A percentile compares a stretch with the other conserved stretches of the same genome.
Evolutionary conservation across 92 coral and sea anemone genomes (phyloP).

Genomic region (Nematostella vectensis): DNA sequence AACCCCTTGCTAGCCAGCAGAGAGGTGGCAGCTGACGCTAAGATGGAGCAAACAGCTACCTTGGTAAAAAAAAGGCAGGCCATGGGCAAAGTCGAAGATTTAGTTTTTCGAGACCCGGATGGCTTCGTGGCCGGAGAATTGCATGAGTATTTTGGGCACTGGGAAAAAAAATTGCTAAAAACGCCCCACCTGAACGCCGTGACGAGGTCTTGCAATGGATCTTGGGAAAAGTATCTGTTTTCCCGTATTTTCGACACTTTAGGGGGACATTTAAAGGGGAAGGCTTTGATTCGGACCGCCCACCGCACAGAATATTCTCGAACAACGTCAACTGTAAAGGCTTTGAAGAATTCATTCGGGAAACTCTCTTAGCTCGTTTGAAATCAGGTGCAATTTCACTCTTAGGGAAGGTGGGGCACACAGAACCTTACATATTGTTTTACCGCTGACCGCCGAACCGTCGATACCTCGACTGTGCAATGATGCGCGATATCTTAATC

Average conservation of each 20-base stretch:
- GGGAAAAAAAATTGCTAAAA: constrained; percentile 13
- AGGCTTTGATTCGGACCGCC: not conserved
- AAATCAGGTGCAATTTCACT: constrained; percentile 1
- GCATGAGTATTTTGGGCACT: constrained; percentile 8
- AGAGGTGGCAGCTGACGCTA: constrained; percentile 12
- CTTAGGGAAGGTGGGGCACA: constrained; percentile 6
- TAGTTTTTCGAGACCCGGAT: constrained; percentile 4
- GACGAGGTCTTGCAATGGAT: constrained; percentile 19
- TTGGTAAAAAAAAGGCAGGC: not conserved
- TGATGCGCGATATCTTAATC: constrained; percentile 4
- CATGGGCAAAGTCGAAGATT: not conserved
- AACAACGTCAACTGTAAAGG: constrained; percentile 10
- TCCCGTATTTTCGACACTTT: constrained; percentile 23
- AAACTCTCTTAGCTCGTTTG: constrained; percentile 2
- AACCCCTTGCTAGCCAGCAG: constrained; percentile 17
- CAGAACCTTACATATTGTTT: constrained; percentile 3
- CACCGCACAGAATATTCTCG: constrained; percentile 2
- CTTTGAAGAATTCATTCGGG: not conserved
- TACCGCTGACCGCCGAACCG: constrained; percentile 18
- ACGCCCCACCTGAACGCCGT: constrained; percentile 1
- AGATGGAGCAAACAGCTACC: not conserved
- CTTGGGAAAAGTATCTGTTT: constrained; percentile 12
- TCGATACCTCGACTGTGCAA: constrained; percentile 15
- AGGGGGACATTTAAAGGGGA: constrained; percentile 23
- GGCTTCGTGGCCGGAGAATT: constrained; percentile 16